Evolutionary conservation across 2,797 vertebrate genomes (phyloP), one percentile per base, ranked within the genome.

Genomic region (Lutjanus campechanus): DNA sequence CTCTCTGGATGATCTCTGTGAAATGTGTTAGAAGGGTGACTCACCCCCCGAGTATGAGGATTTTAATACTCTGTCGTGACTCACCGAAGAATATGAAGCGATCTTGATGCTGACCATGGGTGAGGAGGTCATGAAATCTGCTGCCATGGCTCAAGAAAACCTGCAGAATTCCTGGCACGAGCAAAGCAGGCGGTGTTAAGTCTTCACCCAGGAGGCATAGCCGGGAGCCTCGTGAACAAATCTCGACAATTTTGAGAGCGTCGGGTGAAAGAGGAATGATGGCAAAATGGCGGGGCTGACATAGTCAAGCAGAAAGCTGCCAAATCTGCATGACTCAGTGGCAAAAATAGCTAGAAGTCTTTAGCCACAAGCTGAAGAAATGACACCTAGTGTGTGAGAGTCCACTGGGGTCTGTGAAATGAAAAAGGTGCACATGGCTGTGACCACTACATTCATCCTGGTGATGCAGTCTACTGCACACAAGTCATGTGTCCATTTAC

Each of bases 11-110:
- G 66, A 69, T 22, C 19, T 65, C 17, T 63, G 41, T 43, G 65
- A 71, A 68, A 69, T 44, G 56, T 65, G 64, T 41, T 10, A 51
- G 4, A 17, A 25, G 22, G 19, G 12, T 56, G 76, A 67, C 62
- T 72, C 62, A 19, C 29, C 36, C 36, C 22, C 11, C 22, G 43
- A 66, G 46, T 5, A 36, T 16, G 4, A 56, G 20, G 15, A 36
- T 58, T 43, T 8, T 22, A 19, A 15, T 7, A 58, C 8, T 17
- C 13, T 29, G 9, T n/a, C 17, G 12, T 61, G 54, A 62, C 55
- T 62, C 44, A 62, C 61, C 1, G 7, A 49, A 59, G n/a, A 13
- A n/a, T 47, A 54, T 19, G 15, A 58, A 63, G 60, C 25, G 40
- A 63, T 53, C n/a, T 59, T 19, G 46, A 8, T 64, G 50, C 63